These are phyloP conservation scores for Anadara kagoshimensis DNA, from an alignment of 1,140 invertebrate species.

Conservation along the genomic window DNA sequence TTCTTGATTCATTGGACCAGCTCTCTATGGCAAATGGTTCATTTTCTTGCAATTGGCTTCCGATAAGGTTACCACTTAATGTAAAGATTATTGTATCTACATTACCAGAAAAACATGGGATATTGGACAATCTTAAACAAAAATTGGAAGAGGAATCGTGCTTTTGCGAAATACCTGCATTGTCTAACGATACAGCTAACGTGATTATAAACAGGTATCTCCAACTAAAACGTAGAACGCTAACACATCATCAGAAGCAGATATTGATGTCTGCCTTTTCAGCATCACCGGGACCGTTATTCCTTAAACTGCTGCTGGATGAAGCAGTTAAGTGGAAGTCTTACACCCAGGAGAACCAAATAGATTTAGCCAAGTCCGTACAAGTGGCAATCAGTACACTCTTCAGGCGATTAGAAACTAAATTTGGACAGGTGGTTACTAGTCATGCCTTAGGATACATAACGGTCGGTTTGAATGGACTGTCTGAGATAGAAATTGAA, in stretches of 20 bases:
- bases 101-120: constrained; percentile 54
- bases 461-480: constrained; percentile 62
- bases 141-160: constrained; percentile 21
- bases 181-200: constrained; percentile 33
- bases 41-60: constrained; percentile 60
- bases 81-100: constrained; percentile 81
- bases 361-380: constrained; percentile 29
- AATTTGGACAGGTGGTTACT: constrained; percentile 54
- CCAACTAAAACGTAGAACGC: constrained; percentile 23
- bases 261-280: constrained; percentile 37
- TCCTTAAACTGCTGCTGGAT: constrained; percentile 49
- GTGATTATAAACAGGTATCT: constrained; percentile 43
- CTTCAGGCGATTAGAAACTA: constrained; percentile 53
- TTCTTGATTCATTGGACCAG: constrained; percentile 69
- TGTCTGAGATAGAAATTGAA: constrained; percentile 70
- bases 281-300: constrained; percentile 44
- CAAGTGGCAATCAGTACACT: constrained; percentile 47
- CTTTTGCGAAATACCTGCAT: constrained; percentile 36
- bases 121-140: constrained; percentile 46
- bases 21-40: constrained; percentile 48
- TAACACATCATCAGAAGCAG: constrained; percentile 48
- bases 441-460: constrained; percentile 85
- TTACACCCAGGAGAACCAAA: constrained; percentile 29
- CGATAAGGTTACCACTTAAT: constrained; percentile 50
- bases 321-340: constrained; percentile 53